These are phyloP conservation scores for Manduca sexta DNA, from an alignment of 1,140 invertebrate species.

Conservation along the genomic window DNA sequence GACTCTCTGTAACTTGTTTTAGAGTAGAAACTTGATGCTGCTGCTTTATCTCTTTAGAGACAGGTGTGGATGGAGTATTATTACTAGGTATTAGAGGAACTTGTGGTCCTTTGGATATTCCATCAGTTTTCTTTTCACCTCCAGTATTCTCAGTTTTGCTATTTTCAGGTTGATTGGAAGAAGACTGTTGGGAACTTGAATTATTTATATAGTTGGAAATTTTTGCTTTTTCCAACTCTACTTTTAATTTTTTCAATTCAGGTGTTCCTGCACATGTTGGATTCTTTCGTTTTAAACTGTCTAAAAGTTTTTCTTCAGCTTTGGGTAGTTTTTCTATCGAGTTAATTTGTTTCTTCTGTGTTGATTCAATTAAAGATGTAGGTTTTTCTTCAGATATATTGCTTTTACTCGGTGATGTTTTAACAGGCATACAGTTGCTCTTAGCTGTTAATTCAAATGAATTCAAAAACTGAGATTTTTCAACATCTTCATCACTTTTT, in stretches of 20 bases:
- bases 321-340: slow-evolving; percentile 29
- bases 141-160: slow-evolving; percentile 8
- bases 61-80: slow-evolving; percentile 6
- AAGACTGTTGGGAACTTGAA: slow-evolving; percentile 10
- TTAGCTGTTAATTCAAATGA: slow-evolving; percentile 74
- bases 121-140: slow-evolving; percentile 22
- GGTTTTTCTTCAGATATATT: slow-evolving; percentile 19
- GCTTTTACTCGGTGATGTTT: slow-evolving; percentile 37
- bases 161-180: slow-evolving; percentile 21
- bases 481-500: slow-evolving; percentile 66
- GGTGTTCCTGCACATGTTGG: slow-evolving; percentile 32
- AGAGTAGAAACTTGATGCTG: slow-evolving; percentile 10
- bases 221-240: slow-evolving; percentile 57
- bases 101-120: slow-evolving; percentile 14
- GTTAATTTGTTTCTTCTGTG: slow-evolving; percentile 17
- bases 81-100: slow-evolving; percentile 9
- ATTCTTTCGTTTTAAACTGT: slow-evolving; percentile 49
- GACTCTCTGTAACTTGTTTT: slow-evolving; percentile 31
- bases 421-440: slow-evolving; percentile 35
- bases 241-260: slow-evolving; percentile 62
- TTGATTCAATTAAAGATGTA: slow-evolving; percentile 14
- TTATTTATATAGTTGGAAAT: slow-evolving; percentile 20
- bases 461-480: slow-evolving; percentile 75
- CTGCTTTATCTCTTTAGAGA: slow-evolving; percentile 38
- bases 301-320: slow-evolving; percentile 29